Evolutionary conservation across 1,140 invertebrate genomes (phyloP).

Genomic region (Bombus pyrosoma): DNA sequence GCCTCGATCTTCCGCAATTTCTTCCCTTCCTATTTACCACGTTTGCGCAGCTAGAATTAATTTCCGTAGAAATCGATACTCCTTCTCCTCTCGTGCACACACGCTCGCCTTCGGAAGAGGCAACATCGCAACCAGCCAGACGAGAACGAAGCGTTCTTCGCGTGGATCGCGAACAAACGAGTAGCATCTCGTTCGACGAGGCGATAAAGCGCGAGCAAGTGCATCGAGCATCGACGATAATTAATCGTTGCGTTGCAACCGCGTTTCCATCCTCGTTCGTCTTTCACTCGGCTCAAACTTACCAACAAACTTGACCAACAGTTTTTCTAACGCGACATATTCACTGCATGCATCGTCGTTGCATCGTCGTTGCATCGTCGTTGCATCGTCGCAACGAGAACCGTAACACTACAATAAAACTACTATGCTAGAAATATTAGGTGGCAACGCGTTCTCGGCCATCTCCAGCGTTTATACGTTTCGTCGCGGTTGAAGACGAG

Average conservation of each 20-base stretch:
- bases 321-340: background rate
- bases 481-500: background rate
- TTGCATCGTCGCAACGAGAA: too few relatives aligned
- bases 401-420: rapidly evolving
- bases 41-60: background rate
- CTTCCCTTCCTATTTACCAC: too few relatives aligned
- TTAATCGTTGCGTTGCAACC: background rate
- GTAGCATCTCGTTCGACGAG: background rate
- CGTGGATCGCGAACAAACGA: background rate
- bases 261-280: background rate
- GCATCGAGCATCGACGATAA: background rate
- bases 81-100: background rate
- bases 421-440: too few relatives aligned
- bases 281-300: background rate
- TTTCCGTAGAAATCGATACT: background rate
- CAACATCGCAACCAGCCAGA: too few relatives aligned
- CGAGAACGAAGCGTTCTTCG: background rate
- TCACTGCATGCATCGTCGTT: background rate
- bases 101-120: background rate
- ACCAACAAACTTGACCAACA: background rate
- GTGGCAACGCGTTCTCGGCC: rapidly evolving
- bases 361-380: too few relatives aligned
- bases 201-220: background rate
- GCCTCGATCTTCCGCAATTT: background rate
- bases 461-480: background rate